Percentiles rank a stretch among this genome's conserved stretches.
These are phyloP conservation scores for Chrysolina americana DNA, from an alignment of 2,888 invertebrate genomes.

Conservation along the genomic window DNA sequence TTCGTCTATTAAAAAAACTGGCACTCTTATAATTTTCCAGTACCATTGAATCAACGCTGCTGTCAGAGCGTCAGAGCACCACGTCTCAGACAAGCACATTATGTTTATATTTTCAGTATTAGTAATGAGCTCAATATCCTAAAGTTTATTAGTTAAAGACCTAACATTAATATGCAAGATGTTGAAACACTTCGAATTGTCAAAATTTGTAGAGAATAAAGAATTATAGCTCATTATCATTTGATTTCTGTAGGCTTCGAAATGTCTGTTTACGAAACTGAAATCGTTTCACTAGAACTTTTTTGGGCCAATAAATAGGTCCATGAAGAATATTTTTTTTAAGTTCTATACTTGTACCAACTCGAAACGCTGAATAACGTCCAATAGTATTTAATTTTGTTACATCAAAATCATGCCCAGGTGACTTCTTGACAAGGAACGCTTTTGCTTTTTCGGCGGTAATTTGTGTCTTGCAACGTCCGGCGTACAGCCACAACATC, in stretches of 20 bases:
- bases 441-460: conserved; percentile 13
- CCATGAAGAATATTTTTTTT: no score
- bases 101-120: neutral
- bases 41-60: neutral
- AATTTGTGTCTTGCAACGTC: no score
- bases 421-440: conserved; percentile 1
- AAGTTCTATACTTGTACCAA: no score
- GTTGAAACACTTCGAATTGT: neutral
- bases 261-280: neutral
- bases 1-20: neutral
- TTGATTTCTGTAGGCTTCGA: neutral
- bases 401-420: conserved; percentile 11
- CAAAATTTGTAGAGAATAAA: neutral
- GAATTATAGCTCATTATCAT: neutral
- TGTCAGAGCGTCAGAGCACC: conserved; percentile 1
- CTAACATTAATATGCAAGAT: neutral
- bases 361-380: no score
- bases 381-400: conserved; percentile 15
- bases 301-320: neutral
- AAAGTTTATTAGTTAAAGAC: neutral
- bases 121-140: neutral
- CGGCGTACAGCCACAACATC: no score
- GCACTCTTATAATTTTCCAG: neutral
- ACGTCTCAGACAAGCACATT: neutral
- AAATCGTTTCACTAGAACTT: neutral